These are phyloP conservation scores for Stercorarius parasiticus DNA, from an alignment of 2,113 vertebrate genomes.

Conservation along the genomic window DNA sequence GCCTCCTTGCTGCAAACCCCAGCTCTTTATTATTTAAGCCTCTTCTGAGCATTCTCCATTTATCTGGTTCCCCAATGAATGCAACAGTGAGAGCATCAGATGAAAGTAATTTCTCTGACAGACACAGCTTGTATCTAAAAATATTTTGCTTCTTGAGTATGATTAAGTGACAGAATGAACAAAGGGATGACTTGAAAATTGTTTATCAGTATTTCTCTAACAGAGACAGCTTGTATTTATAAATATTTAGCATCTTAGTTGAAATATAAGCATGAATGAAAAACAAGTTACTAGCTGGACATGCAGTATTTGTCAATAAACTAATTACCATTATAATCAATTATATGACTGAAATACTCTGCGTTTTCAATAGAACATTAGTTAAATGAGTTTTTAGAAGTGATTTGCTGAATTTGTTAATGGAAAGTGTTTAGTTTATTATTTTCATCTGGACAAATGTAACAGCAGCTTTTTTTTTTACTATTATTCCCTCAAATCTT, in stretches of 20 bases:
- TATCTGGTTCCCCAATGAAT: slow-evolving; percentile 30
- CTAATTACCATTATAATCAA: slow-evolving; percentile 49
- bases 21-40: slow-evolving; percentile 20
- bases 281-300: slow-evolving; percentile 3
- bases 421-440: background rate
- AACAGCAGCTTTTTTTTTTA: background rate
- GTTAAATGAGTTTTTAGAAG: slow-evolving; percentile 45
- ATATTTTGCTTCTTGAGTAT: slow-evolving; percentile 44
- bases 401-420: slow-evolving; percentile 16
- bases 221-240: slow-evolving; percentile 40
- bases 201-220: slow-evolving; percentile 46
- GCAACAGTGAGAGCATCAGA: slow-evolving; percentile 32
- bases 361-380: slow-evolving; percentile 37
- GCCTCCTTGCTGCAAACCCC: background rate
- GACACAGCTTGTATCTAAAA: slow-evolving; percentile 55
- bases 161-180: slow-evolving; percentile 49
- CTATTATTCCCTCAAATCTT: background rate
- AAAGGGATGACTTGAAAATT: slow-evolving; percentile 44
- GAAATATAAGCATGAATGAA: slow-evolving; percentile 45
- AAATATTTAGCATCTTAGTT: slow-evolving; percentile 53
- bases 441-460: background rate
- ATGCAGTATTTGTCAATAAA: slow-evolving; percentile 13
- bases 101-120: slow-evolving; percentile 56
- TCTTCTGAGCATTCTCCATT: slow-evolving; percentile 33
- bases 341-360: slow-evolving; percentile 16